phyloP scores from a whole-genome alignment of 2,888 invertebrate species.

The Horisme vitalbata region DNA sequence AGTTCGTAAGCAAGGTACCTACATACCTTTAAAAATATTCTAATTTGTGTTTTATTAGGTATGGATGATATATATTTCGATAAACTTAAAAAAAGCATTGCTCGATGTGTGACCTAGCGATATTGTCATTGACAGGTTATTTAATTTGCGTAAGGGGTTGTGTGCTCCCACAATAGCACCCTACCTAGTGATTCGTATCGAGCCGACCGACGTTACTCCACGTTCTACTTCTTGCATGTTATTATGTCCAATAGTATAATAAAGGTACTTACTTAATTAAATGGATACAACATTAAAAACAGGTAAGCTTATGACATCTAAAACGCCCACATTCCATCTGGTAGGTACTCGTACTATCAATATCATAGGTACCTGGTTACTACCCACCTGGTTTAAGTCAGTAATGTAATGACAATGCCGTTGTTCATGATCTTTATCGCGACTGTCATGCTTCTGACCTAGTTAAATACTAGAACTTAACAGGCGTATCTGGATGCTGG shows the following conservation, averaged over 20 bases:
- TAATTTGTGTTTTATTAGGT: too few species aligned
- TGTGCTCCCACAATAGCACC: conserved; percentile 45
- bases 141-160: conserved; percentile 44
- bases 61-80: too few species aligned
- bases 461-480: conserved; percentile 17
- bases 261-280: too few species aligned
- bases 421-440: conserved; percentile 17
- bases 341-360: too few species aligned
- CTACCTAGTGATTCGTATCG: conserved; percentile 55
- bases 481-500: conserved; percentile 7
- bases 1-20: conserved; percentile 88
- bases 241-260: too few species aligned
- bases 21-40: too few species aligned
- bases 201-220: too few species aligned
- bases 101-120: not conserved
- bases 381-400: not conserved
- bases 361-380: too few species aligned
- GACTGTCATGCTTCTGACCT: conserved; percentile 20
- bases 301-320: not conserved
- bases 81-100: not conserved
- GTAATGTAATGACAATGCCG: not conserved
- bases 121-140: conserved; percentile 40
- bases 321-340: conserved; percentile 31
- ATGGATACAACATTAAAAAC: not conserved
- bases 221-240: not conserved